phyloP scores from a whole-genome alignment of 2,113 vertebrate genomes.

The Emydocephalus ijimae region DNA sequence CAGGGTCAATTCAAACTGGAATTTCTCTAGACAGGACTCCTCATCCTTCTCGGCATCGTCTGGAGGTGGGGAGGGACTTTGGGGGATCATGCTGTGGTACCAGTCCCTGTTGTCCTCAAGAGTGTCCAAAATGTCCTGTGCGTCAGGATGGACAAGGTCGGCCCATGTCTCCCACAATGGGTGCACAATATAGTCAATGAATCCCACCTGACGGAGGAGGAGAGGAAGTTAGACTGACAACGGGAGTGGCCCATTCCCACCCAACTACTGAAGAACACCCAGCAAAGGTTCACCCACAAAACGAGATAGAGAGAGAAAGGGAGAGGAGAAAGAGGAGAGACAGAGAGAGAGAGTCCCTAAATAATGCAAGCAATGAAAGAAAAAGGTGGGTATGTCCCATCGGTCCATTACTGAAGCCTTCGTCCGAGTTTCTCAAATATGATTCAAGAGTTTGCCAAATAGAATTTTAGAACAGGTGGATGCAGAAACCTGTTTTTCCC shows the following conservation, averaged over 20 bases:
- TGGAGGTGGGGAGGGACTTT: slow-evolving; percentile 82
- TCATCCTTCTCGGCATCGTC: slow-evolving; percentile 70
- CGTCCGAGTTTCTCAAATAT: neutral
- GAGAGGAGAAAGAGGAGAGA: neutral
- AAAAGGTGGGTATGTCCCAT: neutral
- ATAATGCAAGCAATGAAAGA: neutral
- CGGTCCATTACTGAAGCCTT: neutral
- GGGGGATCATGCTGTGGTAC: slow-evolving; percentile 90
- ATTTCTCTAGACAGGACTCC: slow-evolving; percentile 69
- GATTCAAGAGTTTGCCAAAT: neutral
- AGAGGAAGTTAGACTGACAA: neutral
- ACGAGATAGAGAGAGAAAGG: neutral
- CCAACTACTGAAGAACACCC: neutral
- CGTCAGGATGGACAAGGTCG: slow-evolving; percentile 88
- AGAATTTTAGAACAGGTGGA: too few species aligned
- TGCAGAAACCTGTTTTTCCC: neutral
- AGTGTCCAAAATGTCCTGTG: slow-evolving; percentile 90
- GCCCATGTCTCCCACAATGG: slow-evolving; percentile 94
- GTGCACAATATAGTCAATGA: slow-evolving; percentile 93
- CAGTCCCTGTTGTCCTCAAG: slow-evolving; percentile 92
- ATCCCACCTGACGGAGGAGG: slow-evolving; percentile 78
- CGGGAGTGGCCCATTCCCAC: too few species aligned
- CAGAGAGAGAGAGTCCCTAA: neutral
- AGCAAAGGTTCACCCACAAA: neutral
- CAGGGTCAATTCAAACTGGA: slow-evolving; percentile 75